A percentile compares a stretch with the other conserved stretches of the same genome.
Conservation (phyloP, 2,888 invertebrate genomes). For the Synanthedon tipuliformis region DNA sequence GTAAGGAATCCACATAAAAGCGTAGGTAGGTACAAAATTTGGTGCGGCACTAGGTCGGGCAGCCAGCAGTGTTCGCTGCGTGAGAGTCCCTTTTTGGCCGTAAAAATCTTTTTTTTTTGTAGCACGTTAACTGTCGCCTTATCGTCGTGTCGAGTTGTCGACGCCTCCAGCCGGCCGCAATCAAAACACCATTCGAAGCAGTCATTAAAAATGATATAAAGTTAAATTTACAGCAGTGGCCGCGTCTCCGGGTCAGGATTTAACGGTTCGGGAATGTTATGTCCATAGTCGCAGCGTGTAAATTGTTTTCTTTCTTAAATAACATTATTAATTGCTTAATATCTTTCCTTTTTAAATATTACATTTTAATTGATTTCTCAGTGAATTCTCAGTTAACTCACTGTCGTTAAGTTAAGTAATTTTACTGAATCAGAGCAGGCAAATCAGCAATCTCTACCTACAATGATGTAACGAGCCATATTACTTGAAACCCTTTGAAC, state of each 20-base stretch:
- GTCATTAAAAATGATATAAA: constrained; percentile 69
- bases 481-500: too few species aligned
- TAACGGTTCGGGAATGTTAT: constrained; percentile 60
- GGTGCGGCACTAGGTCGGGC: constrained; percentile 12
- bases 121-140: constrained; percentile 57
- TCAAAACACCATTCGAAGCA: constrained; percentile 66
- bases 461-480: too few species aligned
- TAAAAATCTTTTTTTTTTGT: constrained; percentile 62
- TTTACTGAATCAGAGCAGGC: too few species aligned
- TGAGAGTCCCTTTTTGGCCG: constrained; percentile 47
- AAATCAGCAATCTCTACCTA: too few species aligned
- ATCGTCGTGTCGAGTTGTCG: constrained; percentile 68
- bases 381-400: too few species aligned
- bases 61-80: constrained; percentile 18
- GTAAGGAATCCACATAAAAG: constrained; percentile 56
- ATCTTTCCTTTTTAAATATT: too few species aligned
- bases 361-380: too few species aligned
- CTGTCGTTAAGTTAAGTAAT: too few species aligned
- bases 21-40: constrained; percentile 14
- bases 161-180: constrained; percentile 67
- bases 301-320: constrained; percentile 52
- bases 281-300: constrained; percentile 44
- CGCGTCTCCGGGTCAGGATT: constrained; percentile 34
- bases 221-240: constrained; percentile 61
- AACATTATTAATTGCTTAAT: constrained; percentile 16